Conservation (phyloP, 2,888 invertebrate genomes). For the Metopia argyrocephala region DNA sequence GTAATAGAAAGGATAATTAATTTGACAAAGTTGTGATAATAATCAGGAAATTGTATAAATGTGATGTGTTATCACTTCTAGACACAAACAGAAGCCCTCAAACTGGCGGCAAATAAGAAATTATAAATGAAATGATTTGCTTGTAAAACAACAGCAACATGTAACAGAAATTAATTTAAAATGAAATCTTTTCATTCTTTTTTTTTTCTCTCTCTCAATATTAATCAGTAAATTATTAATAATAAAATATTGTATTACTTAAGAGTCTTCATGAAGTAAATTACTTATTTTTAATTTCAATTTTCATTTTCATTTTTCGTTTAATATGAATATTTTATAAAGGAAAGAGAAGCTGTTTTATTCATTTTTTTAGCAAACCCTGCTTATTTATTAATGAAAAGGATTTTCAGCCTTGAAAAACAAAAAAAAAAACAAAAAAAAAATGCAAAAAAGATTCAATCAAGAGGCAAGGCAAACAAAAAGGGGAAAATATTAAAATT, state of each 20-base stretch:
- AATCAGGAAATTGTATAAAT: neutral
- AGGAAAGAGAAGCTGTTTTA: neutral
- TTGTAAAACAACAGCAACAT: too few relatives aligned
- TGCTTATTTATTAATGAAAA: neutral
- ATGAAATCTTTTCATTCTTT: neutral
- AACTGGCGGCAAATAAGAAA: too few relatives aligned
- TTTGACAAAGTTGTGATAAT: neutral
- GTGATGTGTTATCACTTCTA: neutral
- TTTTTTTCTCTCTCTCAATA: neutral
- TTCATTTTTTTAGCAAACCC: neutral
- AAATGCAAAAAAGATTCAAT: neutral
- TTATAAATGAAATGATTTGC: too few relatives aligned
- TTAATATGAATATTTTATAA: neutral
- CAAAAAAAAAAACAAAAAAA: too few relatives aligned
- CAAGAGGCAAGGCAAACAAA: neutral
- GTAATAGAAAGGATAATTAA: constrained; percentile 23
- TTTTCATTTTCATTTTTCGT: neutral
- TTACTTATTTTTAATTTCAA: neutral
- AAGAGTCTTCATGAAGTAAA: neutral
- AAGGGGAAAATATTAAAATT: too few relatives aligned
- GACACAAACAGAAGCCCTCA: neutral
- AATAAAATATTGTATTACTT: neutral
- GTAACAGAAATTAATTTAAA: neutral
- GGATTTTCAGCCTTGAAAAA: neutral
- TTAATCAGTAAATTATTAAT: neutral